These are phyloP conservation scores for Malurus melanocephalus DNA, from an alignment of 2,113 vertebrate species.

Conservation along the genomic window DNA sequence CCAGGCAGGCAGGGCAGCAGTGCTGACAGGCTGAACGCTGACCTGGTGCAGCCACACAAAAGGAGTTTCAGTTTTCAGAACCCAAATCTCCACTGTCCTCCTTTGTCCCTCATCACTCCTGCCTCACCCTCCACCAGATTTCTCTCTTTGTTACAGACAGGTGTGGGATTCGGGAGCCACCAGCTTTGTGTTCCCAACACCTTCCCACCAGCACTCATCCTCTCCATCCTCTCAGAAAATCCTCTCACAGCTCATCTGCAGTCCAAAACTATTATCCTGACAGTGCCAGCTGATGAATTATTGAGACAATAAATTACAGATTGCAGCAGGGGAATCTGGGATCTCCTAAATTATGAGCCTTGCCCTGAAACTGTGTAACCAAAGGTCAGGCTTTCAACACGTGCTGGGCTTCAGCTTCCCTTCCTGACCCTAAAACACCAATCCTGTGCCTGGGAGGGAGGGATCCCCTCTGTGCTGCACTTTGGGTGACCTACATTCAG, in stretches of 20 bases:
- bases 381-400: neutral
- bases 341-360: neutral
- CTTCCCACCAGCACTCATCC: neutral
- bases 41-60: neutral
- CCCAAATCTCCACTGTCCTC: neutral
- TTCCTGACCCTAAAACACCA: neutral
- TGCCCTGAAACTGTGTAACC: neutral
- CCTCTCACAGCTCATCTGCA: constrained; percentile 1
- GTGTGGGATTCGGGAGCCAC: neutral
- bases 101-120: neutral
- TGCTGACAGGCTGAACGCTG: neutral
- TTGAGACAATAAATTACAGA: constrained; percentile 21
- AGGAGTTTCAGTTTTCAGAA: neutral
- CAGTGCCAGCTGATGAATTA: constrained; percentile 17
- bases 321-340: constrained; percentile 2
- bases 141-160: neutral
- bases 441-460: neutral
- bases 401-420: neutral
- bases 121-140: neutral
- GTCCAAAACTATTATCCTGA: neutral
- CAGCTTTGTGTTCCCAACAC: neutral
- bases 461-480: neutral
- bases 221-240: neutral
- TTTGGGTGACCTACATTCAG: neutral
- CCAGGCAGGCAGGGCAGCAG: neutral